Percentiles rank a stretch among this genome's conserved stretches.
phyloP scores from a whole-genome alignment of 1,140 invertebrate genomes.

The Tetramorium simillimum region DNA sequence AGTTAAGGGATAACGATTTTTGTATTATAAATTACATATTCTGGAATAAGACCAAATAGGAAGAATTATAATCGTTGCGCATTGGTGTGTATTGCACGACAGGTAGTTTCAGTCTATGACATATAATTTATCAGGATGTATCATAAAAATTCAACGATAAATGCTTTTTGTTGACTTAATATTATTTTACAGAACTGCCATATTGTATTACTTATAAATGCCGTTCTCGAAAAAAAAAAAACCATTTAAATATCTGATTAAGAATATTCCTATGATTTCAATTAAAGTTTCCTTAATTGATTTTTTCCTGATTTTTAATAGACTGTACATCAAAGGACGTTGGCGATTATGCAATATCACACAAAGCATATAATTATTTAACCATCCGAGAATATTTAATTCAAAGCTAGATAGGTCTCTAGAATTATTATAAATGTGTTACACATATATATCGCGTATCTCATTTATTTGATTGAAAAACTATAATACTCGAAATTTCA shows the following conservation, averaged over 20 bases:
- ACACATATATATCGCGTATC: conserved; percentile 7
- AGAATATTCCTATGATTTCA: background rate
- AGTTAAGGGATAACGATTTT: conserved; percentile 17
- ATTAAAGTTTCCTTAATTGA: background rate
- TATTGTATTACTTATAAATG: background rate
- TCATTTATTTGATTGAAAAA: conserved; percentile 50
- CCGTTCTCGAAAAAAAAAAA: background rate
- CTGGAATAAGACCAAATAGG: background rate
- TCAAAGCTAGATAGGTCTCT: conserved; percentile 12
- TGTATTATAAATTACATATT: background rate
- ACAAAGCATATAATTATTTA: conserved; percentile 34
- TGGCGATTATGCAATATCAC: background rate
- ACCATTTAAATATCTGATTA: background rate
- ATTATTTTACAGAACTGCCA: background rate
- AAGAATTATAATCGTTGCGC: background rate
- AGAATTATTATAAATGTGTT: conserved; percentile 28
- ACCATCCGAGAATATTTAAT: background rate
- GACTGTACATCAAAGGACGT: background rate
- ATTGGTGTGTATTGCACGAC: background rate
- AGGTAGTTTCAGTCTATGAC: background rate
- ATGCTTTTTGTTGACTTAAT: background rate
- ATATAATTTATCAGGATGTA: background rate
- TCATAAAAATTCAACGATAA: background rate
- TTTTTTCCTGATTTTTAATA: background rate
- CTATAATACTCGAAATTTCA: conserved; percentile 52